A percentile compares a stretch with the other conserved stretches of the same genome.
Conservation (phyloP, 2,888 invertebrate species). For the Phortica okadai region DNA sequence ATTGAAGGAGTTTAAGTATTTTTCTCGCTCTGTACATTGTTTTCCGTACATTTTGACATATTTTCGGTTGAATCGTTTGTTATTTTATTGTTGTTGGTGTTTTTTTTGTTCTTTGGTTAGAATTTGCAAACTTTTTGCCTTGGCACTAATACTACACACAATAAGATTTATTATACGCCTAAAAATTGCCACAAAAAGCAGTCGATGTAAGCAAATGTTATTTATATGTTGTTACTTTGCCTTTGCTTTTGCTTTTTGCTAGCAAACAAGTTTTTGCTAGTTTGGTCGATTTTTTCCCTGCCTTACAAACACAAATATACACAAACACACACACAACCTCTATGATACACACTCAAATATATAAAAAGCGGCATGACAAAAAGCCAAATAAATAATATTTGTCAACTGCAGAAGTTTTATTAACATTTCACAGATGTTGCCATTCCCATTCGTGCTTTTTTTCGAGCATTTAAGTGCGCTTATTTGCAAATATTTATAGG, state of each 20-base stretch:
- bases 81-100: background rate
- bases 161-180: conserved; percentile 35
- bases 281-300: conserved; percentile 27
- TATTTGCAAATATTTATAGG: conserved; percentile 1
- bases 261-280: conserved; percentile 6
- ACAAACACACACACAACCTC: conserved; percentile 1
- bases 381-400: conserved; percentile 59
- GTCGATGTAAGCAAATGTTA: conserved; percentile 19
- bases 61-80: conserved; percentile 9
- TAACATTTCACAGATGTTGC: conserved; percentile 51
- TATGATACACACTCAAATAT: conserved; percentile 5
- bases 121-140: conserved; percentile 3
- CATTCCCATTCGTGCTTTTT: conserved; percentile 20
- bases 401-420: conserved; percentile 38
- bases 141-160: conserved; percentile 20
- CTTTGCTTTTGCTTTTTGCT: conserved; percentile 3
- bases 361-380: conserved; percentile 31
- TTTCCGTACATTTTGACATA: background rate
- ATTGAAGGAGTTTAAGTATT: conserved; percentile 1
- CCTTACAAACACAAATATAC: background rate
- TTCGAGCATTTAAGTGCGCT: conserved; percentile 4
- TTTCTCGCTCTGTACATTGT: background rate
- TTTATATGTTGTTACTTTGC: conserved; percentile 23
- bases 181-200: conserved; percentile 32
- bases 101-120: background rate